phyloP scores from a whole-genome alignment of 1,140 invertebrate genomes.

The Centruroides sculpturatus region DNA sequence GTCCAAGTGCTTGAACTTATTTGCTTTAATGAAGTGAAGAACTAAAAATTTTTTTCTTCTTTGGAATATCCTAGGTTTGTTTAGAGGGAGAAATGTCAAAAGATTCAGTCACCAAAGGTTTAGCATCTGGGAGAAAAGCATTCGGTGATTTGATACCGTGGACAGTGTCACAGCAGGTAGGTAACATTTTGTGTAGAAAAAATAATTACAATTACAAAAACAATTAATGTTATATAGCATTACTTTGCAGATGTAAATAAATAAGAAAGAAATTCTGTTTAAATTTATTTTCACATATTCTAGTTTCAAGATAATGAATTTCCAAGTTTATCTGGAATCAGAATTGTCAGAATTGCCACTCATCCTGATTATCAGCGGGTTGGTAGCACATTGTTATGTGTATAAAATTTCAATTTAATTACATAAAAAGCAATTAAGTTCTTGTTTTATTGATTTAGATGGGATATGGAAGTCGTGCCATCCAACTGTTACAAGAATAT shows the following conservation, averaged over 20 bases:
- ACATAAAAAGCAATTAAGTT: constrained; percentile 3
- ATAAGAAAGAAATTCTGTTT: no score
- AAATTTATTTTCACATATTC: not conserved
- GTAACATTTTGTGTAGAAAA: no score
- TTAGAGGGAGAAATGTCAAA: constrained; percentile 89
- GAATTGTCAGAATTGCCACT: constrained; percentile 90
- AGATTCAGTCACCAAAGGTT: constrained; percentile 53
- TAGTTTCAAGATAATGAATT: constrained; percentile 84
- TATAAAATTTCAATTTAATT: not conserved
- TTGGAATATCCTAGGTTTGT: constrained; percentile 45
- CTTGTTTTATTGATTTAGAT: constrained; percentile 42
- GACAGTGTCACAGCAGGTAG: constrained; percentile 81
- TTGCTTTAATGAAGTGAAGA: no score
- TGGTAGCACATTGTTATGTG: constrained; percentile 17
- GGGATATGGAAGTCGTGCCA: constrained; percentile 82
- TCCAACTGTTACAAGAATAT: constrained; percentile 72
- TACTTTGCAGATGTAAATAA: no score
- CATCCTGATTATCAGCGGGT: constrained; percentile 94
- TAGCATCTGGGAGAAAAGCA: constrained; percentile 71
- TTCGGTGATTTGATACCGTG: constrained; percentile 96
- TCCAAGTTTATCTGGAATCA: constrained; percentile 70
- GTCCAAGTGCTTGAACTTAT: no score
- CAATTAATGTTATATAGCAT: no score
- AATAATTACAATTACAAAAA: no score
- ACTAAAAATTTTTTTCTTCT: no score